phyloP scores from a whole-genome alignment of 2,888 invertebrate species.

The Agrochola lychnidis region DNA sequence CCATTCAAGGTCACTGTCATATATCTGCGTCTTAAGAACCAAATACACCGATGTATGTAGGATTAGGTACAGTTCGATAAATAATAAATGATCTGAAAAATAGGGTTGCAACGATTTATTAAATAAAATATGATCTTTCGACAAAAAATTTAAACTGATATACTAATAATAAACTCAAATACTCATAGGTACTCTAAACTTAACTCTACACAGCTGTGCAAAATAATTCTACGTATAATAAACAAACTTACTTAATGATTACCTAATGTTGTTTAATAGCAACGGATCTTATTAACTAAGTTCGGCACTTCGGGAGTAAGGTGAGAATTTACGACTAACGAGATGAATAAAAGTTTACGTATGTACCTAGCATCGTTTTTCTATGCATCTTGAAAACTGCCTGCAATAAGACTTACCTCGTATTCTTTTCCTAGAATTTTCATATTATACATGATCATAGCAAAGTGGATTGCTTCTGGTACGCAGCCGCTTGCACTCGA shows the following conservation, averaged over 20 bases:
- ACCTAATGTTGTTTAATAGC: slow-evolving; percentile 44
- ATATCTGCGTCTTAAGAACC: too few relatives aligned
- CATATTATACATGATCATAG: not conserved
- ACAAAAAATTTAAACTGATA: not conserved
- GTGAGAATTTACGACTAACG: slow-evolving; percentile 22
- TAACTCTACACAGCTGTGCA: slow-evolving; percentile 4
- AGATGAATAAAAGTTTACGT: slow-evolving; percentile 13
- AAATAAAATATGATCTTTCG: not conserved
- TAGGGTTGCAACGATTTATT: not conserved
- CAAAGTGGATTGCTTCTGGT: not conserved
- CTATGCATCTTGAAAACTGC: not conserved
- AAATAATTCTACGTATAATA: slow-evolving; percentile 31
- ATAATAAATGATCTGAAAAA: not conserved
- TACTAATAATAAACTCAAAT: not conserved
- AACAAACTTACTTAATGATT: slow-evolving; percentile 39
- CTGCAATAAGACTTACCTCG: not conserved
- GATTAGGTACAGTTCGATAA: not conserved
- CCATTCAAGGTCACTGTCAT: too few relatives aligned
- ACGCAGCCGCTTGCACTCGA: not conserved
- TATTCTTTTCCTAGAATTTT: not conserved
- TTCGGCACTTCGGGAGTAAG: slow-evolving; percentile 24
- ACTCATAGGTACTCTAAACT: not conserved
- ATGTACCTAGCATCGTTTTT: not conserved
- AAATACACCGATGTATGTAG: not conserved
- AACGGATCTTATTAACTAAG: slow-evolving; percentile 37